phyloP scores from a whole-genome alignment of 2,888 invertebrate genomes.

The Pegoplata infirma region DNA sequence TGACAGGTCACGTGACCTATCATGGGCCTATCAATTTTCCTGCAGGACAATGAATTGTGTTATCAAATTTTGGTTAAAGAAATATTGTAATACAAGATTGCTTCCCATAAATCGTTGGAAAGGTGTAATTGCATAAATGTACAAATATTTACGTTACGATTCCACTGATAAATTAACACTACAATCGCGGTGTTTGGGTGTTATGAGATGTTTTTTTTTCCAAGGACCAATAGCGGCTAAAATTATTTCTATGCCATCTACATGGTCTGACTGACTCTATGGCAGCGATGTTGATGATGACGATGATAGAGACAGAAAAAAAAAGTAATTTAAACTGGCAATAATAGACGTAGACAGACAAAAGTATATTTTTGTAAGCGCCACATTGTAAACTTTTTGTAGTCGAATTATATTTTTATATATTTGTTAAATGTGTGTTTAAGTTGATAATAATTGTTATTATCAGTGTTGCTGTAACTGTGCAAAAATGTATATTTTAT shows the following conservation, averaged over 20 bases:
- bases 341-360: too few relatives aligned
- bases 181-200: neutral
- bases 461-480: constrained; percentile 50
- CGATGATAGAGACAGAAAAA: constrained; percentile 8
- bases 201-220: constrained; percentile 14
- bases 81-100: too few relatives aligned
- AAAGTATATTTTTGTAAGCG: constrained; percentile 51
- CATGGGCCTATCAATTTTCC: too few relatives aligned
- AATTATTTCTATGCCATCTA: constrained; percentile 12
- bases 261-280: constrained; percentile 4
- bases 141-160: constrained; percentile 25
- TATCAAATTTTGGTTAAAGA: too few relatives aligned
- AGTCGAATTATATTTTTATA: neutral
- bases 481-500: too few relatives aligned
- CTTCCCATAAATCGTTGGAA: too few relatives aligned
- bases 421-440: constrained; percentile 48
- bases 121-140: too few relatives aligned
- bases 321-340: constrained; percentile 40
- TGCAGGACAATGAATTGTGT: too few relatives aligned
- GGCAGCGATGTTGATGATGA: neutral
- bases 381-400: constrained; percentile 44
- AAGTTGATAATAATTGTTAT: constrained; percentile 58
- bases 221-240: constrained; percentile 42
- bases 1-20: too few relatives aligned
- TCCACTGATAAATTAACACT: constrained; percentile 26